A percentile compares a stretch with the other conserved stretches of the same genome.
These are phyloP conservation scores for Rhinoderma darwinii DNA, from an alignment of 2,113 vertebrate species.

Conservation along the genomic window DNA sequence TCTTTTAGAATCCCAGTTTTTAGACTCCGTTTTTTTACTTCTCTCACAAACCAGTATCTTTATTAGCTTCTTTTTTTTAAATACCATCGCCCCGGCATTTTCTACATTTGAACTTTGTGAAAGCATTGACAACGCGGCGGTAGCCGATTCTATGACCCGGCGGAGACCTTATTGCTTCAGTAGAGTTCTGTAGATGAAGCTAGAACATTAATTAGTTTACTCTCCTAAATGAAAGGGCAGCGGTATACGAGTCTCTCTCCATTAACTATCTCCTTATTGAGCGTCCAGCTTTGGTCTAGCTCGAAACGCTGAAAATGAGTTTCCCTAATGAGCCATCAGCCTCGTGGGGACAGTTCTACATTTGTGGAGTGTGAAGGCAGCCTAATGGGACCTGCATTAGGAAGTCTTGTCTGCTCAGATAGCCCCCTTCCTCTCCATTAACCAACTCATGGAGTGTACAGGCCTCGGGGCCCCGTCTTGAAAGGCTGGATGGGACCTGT, in stretches of 20 bases:
- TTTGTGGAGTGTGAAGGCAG: slow-evolving; percentile 42
- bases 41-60: no score
- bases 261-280: slow-evolving; percentile 32
- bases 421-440: slow-evolving; percentile 36
- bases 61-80: not conserved
- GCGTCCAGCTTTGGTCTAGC: slow-evolving; percentile 35
- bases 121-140: not conserved
- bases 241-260: not conserved
- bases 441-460: slow-evolving; percentile 1
- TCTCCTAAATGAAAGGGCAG: slow-evolving; percentile 35
- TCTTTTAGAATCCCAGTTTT: no score
- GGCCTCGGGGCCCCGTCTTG: not conserved
- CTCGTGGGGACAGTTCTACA: slow-evolving; percentile 41
- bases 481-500: not conserved
- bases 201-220: slow-evolving; percentile 44
- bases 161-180: not conserved
- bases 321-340: slow-evolving; percentile 53
- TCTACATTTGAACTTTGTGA: not conserved
- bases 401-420: slow-evolving; percentile 5
- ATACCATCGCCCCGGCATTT: not conserved
- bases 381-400: slow-evolving; percentile 55
- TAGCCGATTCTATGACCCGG: not conserved
- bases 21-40: no score
- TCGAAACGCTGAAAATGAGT: slow-evolving; percentile 33
- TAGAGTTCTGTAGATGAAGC: not conserved